Conservation (phyloP, 2,113 vertebrate species). For the Tachysurus vachellii region DNA sequence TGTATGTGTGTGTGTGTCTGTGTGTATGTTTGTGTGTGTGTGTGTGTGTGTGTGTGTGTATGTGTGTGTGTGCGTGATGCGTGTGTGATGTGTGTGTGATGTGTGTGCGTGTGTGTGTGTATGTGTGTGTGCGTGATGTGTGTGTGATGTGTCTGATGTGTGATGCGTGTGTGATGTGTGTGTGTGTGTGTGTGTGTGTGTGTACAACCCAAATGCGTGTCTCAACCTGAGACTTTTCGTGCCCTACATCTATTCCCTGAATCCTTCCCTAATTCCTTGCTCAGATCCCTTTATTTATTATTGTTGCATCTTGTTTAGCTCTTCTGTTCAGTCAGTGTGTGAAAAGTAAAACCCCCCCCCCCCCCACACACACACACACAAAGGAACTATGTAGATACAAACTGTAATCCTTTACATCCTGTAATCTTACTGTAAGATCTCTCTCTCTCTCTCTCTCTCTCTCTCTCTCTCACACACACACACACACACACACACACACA, state of each 20-base stretch:
- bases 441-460: neutral
- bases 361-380: neutral
- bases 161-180: no score
- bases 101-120: neutral
- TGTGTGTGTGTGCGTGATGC: no score
- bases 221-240: neutral
- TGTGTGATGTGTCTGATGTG: no score
- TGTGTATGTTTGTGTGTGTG: no score
- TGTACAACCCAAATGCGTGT: neutral
- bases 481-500: neutral
- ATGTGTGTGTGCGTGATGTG: neutral
- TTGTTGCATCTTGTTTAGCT: neutral
- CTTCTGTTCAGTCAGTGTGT: no score
- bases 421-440: no score
- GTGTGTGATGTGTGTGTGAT: no score
- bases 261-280: neutral
- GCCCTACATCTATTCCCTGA: no score
- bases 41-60: no score
- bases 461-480: neutral
- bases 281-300: neutral
- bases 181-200: neutral
- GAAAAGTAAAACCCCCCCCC: no score
- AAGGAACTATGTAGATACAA: neutral
- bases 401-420: neutral
- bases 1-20: no score